Evolutionary conservation across 2,113 vertebrate species (phyloP).

Genomic region (Strix aluco): DNA sequence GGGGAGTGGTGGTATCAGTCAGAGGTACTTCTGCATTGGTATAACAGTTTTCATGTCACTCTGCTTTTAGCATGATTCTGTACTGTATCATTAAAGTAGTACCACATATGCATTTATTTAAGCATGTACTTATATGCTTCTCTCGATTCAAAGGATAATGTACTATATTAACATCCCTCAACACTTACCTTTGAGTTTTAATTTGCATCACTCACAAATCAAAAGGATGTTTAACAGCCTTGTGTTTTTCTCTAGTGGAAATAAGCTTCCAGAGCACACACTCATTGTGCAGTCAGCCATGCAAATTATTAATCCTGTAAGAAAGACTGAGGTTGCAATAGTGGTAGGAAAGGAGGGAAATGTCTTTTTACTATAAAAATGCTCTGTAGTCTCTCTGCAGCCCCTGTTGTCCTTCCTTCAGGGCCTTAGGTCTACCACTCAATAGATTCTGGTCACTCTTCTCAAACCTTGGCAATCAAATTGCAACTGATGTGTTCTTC

Average conservation of each 20-base stretch:
- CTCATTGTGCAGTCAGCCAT: background rate
- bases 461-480: background rate
- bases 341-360: background rate
- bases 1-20: background rate
- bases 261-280: background rate
- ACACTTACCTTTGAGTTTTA: background rate
- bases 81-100: background rate
- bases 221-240: background rate
- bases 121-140: background rate
- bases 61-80: background rate
- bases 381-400: background rate
- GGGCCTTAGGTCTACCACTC: background rate
- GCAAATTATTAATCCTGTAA: slow-evolving; percentile 3
- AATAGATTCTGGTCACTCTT: background rate
- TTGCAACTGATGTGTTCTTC: background rate
- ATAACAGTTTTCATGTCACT: background rate
- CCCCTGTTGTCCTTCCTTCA: background rate
- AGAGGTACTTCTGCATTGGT: background rate
- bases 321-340: background rate
- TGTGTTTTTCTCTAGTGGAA: background rate
- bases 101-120: background rate
- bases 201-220: background rate
- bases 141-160: background rate
- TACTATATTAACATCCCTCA: background rate
- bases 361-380: background rate